Evolutionary conservation across 2,888 invertebrate genomes (phyloP).

Genomic region (Creontiades dilutus): DNA sequence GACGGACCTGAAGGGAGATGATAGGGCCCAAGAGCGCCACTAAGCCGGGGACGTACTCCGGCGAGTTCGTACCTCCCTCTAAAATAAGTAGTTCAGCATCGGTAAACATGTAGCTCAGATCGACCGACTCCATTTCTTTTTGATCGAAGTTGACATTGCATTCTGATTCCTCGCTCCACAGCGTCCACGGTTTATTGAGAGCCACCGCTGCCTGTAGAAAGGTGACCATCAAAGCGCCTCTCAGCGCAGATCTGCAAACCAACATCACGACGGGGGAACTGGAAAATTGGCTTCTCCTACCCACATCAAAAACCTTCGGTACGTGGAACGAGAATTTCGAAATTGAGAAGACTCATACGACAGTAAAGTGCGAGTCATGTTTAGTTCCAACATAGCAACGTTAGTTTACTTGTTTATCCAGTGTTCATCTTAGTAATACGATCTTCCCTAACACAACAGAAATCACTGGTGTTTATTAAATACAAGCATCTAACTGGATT

Average conservation of each 20-base stretch:
- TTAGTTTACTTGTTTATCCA: too few species aligned
- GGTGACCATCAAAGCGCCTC: not conserved
- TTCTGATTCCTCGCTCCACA: not conserved
- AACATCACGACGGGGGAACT: not conserved
- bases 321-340: slow-evolving; percentile 6
- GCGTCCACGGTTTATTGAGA: not conserved
- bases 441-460: too few species aligned
- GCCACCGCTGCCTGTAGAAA: not conserved
- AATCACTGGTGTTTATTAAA: too few species aligned
- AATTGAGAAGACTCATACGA: not conserved
- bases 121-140: slow-evolving; percentile 4
- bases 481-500: too few species aligned
- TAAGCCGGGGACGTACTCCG: not conserved
- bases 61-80: not conserved
- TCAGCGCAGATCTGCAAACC: not conserved
- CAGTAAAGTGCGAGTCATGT: too few species aligned
- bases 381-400: too few species aligned
- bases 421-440: too few species aligned
- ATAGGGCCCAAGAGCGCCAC: slow-evolving; percentile 9
- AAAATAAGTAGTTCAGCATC: not conserved
- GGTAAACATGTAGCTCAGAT: slow-evolving; percentile 48
- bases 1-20: not conserved
- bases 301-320: not conserved
- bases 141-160: slow-evolving; percentile 17
- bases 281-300: not conserved